These are phyloP conservation scores for Hipposideros larvatus DNA, from an alignment of 2,797 vertebrate species.

Conservation along the genomic window DNA sequence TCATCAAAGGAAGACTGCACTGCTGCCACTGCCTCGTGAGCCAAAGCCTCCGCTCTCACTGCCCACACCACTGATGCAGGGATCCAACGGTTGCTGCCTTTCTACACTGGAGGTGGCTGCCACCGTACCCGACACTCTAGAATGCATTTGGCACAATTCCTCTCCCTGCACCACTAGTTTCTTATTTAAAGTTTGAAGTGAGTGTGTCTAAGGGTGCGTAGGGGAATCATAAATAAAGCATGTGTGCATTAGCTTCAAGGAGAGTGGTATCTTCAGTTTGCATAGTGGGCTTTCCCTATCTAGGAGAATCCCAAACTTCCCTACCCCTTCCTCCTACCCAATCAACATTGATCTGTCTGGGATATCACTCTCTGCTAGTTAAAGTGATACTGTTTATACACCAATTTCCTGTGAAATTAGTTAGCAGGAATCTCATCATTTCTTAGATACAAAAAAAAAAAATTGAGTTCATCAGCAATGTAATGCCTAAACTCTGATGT, in stretches of 20 bases:
- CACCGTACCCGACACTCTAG: background rate
- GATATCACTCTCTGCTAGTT: background rate
- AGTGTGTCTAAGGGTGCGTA: rapidly evolving
- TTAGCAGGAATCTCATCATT: background rate
- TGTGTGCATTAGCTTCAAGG: background rate
- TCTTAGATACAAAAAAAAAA: background rate
- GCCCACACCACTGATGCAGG: background rate
- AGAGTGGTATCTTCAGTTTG: background rate
- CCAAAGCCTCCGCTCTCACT: background rate
- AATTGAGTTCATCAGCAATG: background rate
- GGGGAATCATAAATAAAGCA: background rate
- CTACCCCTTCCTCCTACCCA: background rate
- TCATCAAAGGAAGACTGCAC: background rate
- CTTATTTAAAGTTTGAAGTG: background rate
- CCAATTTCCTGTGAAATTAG: background rate
- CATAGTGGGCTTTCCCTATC: background rate
- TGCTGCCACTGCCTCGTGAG: background rate
- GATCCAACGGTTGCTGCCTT: background rate
- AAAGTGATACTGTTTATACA: background rate
- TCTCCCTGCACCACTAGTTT: background rate
- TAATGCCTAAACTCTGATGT: background rate
- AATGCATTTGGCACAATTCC: background rate
- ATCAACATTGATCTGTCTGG: background rate
- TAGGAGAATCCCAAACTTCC: background rate
- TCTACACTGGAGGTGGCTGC: background rate